A percentile compares a stretch with the other conserved stretches of the same genome.
Conservation (phyloP, 2,888 invertebrate genomes). For the Lomographa bimaculata region DNA sequence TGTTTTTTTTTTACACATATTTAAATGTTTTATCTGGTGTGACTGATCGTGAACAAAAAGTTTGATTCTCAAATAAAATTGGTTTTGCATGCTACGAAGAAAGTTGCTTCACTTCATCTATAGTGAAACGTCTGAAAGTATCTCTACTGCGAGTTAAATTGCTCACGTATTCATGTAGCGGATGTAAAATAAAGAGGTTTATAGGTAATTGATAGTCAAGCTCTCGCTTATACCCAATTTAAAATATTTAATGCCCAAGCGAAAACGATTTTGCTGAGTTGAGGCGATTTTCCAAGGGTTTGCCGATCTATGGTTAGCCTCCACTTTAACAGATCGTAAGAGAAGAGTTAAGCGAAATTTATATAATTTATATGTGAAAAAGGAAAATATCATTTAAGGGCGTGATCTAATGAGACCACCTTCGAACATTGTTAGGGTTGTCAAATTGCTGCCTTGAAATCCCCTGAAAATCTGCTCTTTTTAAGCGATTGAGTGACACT, state of each 20-base stretch:
- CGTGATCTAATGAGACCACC: slow-evolving; percentile 74
- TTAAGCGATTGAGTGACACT: no score
- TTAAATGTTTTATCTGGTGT: no score
- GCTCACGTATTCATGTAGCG: slow-evolving; percentile 25
- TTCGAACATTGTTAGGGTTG: slow-evolving; percentile 48
- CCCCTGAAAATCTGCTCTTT: no score
- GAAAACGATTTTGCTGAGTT: slow-evolving; percentile 31
- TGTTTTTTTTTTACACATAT: no score
- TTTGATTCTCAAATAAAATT: no score
- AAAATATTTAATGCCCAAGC: slow-evolving; percentile 31
- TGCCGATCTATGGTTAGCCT: slow-evolving; percentile 46
- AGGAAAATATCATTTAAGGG: slow-evolving; percentile 51
- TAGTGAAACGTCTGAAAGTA: slow-evolving; percentile 11
- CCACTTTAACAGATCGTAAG: slow-evolving; percentile 43
- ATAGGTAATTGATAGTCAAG: slow-evolving; percentile 35
- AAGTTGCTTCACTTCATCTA: no score
- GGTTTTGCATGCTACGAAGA: no score
- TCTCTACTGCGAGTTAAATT: slow-evolving; percentile 14
- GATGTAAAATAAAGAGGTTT: slow-evolving; percentile 36
- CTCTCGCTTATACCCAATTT: slow-evolving; percentile 29
- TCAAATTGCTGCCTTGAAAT: slow-evolving; percentile 1
- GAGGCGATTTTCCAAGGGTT: slow-evolving; percentile 41
- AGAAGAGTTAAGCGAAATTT: slow-evolving; percentile 24
- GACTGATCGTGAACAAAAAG: no score
- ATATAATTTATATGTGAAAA: slow-evolving; percentile 53